These are phyloP conservation scores for Macroglossus sobrinus DNA, from an alignment of 2,113 vertebrate genomes.

Conservation along the genomic window DNA sequence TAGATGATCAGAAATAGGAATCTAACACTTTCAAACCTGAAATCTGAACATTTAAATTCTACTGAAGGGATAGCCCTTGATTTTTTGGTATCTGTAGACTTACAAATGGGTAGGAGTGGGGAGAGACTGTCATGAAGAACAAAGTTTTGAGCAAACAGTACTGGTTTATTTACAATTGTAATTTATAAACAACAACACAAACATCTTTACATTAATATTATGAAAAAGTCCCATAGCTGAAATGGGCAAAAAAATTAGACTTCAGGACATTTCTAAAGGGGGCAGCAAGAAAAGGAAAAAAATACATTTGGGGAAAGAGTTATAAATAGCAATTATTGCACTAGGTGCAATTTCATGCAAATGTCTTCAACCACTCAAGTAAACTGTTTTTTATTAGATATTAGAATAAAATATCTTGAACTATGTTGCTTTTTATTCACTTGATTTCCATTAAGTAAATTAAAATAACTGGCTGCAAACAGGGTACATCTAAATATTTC, in stretches of 20 bases:
- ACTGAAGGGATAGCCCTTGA: neutral
- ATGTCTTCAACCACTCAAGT: conserved; percentile 79
- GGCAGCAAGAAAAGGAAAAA: conserved; percentile 65
- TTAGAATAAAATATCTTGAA: conserved; percentile 70
- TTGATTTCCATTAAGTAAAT: conserved; percentile 79
- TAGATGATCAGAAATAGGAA: conserved; percentile 20
- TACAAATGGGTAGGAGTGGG: neutral
- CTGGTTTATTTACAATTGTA: conserved; percentile 86
- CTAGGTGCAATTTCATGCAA: conserved; percentile 84
- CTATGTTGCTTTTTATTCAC: conserved; percentile 77
- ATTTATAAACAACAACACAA: conserved; percentile 88
- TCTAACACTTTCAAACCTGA: neutral
- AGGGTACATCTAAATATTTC: conserved; percentile 71
- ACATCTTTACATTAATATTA: conserved; percentile 83
- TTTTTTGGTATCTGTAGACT: conserved; percentile 8
- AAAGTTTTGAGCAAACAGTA: conserved; percentile 82
- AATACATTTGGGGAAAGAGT: conserved; percentile 72
- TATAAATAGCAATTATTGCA: conserved; percentile 76
- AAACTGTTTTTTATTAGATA: conserved; percentile 75
- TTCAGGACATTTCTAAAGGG: conserved; percentile 74
- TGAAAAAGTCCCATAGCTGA: conserved; percentile 81
- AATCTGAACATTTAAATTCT: conserved; percentile 21
- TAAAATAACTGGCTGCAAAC: conserved; percentile 70
- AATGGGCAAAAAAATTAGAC: conserved; percentile 80
- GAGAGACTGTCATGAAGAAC: conserved; percentile 52